Base-by-base conservation (phyloP, 2,888 invertebrate species). In the Serrognathus titanus region DNA sequence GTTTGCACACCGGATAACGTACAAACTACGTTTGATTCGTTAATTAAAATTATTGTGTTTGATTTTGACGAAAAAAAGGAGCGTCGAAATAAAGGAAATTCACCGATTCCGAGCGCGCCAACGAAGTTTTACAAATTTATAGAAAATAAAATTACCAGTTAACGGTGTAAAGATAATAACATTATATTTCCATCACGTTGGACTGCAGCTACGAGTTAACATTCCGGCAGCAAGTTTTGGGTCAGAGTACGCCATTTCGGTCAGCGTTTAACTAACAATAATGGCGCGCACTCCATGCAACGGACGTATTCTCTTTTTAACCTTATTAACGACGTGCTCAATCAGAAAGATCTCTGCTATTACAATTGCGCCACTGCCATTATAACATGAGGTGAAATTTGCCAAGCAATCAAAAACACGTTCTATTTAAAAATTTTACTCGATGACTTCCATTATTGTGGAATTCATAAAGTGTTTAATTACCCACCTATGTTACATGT, bases 131-230 rank as follows among this genome's bases (percentile, higher is more conserved):
- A 58, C 54, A 31, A 48, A 53, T 47, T 58, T 58, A 58, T 50
- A 38, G 53, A 53, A 60, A 61, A 61, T 58, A 56, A 47, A 56
- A 61, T 61, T 61, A 61, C 47, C 53, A 57, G 52, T 57, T 60
- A 61, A 58, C 62, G 59, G 63, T 60, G 57, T 53, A 62, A 60
- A 56, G 62, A 61, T 65, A 65, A 65, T 63, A 61, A 60, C 59
- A 63, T 64, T 64, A 63, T 60, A 67, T 66, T 67, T 66, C 64
- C 59, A 63, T 67, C 67, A 67, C 67, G 65, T 66, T 58, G 60
- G 51, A 46, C 46, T 51, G 55, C 49, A 50, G 49, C 35, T 12
- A 31, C 46, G 51, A 56, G 41, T 56, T 56, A 48, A 40, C 56
- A 56, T 56, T 56, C 56, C 16, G 43, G 16, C 3, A 7, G 43